A percentile compares a stretch with the other conserved stretches of the same genome.
Conservation (phyloP, 2,113 vertebrate genomes). For the Callopanchax toddi region DNA sequence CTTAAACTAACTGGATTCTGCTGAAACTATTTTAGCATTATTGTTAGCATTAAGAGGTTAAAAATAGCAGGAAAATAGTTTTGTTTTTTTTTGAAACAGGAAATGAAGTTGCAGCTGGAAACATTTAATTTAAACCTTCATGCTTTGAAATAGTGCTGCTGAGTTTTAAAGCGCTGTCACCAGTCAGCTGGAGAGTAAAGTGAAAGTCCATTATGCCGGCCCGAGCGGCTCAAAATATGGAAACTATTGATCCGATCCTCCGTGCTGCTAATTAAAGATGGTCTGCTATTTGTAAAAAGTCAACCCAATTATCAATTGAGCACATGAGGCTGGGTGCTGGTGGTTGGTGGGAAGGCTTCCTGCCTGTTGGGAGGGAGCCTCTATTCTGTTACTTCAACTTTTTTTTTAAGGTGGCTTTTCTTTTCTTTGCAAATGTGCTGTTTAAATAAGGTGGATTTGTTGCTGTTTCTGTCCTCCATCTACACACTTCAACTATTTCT, state of each 20-base stretch:
- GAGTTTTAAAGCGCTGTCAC: constrained; percentile 44
- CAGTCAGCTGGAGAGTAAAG: constrained; percentile 55
- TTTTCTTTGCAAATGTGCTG: neutral
- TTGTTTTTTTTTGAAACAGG: too few species aligned
- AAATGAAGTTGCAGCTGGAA: neutral
- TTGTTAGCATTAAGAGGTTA: too few species aligned
- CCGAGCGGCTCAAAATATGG: constrained; percentile 61
- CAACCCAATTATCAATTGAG: constrained; percentile 71
- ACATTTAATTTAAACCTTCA: neutral
- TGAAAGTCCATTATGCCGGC: constrained; percentile 65
- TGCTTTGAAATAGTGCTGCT: neutral
- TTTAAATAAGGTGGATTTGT: neutral
- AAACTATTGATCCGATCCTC: constrained; percentile 69
- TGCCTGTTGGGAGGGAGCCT: constrained; percentile 16
- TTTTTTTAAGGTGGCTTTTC: neutral
- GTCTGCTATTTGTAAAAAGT: constrained; percentile 74
- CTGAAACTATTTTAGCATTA: too few species aligned
- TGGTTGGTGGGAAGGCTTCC: constrained; percentile 53
- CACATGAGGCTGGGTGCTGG: constrained; percentile 61
- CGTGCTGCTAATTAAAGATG: constrained; percentile 73
- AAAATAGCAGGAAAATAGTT: too few species aligned
- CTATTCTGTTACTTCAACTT: neutral
- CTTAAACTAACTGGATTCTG: too few species aligned
- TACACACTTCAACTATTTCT: neutral
- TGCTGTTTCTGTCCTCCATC: neutral